Base-by-base conservation (phyloP, 1,140 invertebrate genomes). In the Bradysia coprophila region DNA sequence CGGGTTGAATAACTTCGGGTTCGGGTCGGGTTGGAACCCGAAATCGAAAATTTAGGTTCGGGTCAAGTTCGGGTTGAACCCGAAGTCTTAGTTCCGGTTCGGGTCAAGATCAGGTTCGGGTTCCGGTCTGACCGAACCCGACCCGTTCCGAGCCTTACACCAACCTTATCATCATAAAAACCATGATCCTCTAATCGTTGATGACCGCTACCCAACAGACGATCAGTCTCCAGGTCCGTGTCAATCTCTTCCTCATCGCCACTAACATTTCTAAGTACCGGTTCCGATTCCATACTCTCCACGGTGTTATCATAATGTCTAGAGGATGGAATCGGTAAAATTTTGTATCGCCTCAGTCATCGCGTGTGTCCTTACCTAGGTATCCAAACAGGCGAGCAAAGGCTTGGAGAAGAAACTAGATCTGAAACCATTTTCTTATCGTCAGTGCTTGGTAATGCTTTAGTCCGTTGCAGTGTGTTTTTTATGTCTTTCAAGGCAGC, bases 201-300 rank as follows among this genome's bases (percentile, higher is more conserved):
- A 57, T 90, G 84, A 28, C 39, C 39, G n/a, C n/a, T n/a, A 5
- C 86, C 86, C 16, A 92, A 69, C 34, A 92, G 63, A 48, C 87
- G 66, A 62, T 92, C 88, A 15, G 88, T 92, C 64, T 91, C 88
- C 43, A 87, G 66, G 58, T 89, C 85, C 0, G 85, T 88, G 50
- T 89, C 84, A 3, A 81, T 78, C 63, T 89, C 83, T 52, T 86
- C 81, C 67, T 61, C 57, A 5, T 54, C 50, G 0, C 39, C 40
- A 38, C 31, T 34, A 2, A 37, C 31, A 1, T 34, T 33, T 16
- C 1, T 40, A 44, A 42, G 23, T 45, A 41, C 15, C 28, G 4
- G 20, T 43, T 43, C 34, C 45, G 40, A 19, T 32, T 36, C 22
- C 13, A 21, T 21, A 42, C 18, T 31, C 13, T 19, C 3, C 9